Conservation (phyloP, 2,797 vertebrate genomes). For the Lepus townsendii region DNA sequence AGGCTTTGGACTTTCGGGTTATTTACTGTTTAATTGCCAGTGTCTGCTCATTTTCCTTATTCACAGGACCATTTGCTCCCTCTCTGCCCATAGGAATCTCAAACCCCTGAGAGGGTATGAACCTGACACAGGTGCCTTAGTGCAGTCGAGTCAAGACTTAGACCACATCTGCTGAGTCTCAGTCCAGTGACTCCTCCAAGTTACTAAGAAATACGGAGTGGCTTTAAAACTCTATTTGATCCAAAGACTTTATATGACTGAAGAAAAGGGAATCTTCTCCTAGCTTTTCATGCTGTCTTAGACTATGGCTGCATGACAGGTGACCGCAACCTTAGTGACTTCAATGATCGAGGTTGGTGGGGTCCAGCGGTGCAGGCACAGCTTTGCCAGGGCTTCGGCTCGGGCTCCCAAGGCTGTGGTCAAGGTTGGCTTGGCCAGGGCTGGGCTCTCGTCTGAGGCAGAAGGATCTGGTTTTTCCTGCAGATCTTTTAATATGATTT, state of each 20-base stretch:
- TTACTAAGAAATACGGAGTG: not conserved
- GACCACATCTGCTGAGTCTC: not conserved
- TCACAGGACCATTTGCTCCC: conserved; percentile 6
- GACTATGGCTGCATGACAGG: not conserved
- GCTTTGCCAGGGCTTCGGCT: not conserved
- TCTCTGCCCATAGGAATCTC: conserved; percentile 23
- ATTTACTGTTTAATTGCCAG: conserved; percentile 17
- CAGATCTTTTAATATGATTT: not conserved
- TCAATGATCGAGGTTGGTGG: not conserved
- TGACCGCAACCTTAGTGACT: not conserved
- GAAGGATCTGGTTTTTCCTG: not conserved
- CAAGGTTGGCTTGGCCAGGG: too few relatives aligned
- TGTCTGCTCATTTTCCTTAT: conserved; percentile 26
- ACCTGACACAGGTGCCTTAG: not conserved
- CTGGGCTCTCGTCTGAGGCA: not conserved
- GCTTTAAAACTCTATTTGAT: not conserved
- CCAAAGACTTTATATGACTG: not conserved
- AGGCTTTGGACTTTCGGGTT: not conserved
- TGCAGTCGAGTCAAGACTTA: conserved; percentile 39
- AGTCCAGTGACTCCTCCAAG: not conserved
- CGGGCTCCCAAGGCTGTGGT: not conserved
- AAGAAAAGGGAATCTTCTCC: not conserved
- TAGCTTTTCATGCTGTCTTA: conserved; percentile 1
- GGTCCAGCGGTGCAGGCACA: not conserved
- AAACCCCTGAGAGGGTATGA: not conserved